Evolutionary conservation across 1,140 invertebrate genomes (phyloP).

Genomic region (Zaprionus kolodkinae): DNA sequence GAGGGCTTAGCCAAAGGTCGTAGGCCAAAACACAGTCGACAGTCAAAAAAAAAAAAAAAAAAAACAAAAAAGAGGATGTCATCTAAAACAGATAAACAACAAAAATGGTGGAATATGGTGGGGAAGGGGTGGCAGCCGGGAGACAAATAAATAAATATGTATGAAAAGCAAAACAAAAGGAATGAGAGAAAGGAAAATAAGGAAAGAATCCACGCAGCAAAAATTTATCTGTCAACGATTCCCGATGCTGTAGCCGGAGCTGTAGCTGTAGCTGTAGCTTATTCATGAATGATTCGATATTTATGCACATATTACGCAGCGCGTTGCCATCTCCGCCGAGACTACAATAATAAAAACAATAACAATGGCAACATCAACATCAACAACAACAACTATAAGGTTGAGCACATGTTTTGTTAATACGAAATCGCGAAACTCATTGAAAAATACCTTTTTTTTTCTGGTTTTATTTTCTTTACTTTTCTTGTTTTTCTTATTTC

Average conservation of each 20-base stretch:
- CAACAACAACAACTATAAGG: neutral
- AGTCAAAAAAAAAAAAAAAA: neutral
- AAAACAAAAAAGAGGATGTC: neutral
- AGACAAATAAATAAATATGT: constrained; percentile 6
- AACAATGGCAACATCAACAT: neutral
- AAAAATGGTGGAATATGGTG: constrained; percentile 5
- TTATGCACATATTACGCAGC: constrained; percentile 1
- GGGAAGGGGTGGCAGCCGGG: neutral
- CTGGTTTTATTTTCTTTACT: neutral
- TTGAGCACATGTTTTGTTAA: constrained; percentile 1
- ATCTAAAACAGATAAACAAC: constrained; percentile 39
- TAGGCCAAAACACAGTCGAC: constrained; percentile 35
- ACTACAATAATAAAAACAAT: neutral
- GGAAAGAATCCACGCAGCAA: constrained; percentile 5
- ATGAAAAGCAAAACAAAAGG: constrained; percentile 18
- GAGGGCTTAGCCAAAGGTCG: constrained; percentile 40
- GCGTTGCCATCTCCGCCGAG: neutral
- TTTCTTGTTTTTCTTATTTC: neutral
- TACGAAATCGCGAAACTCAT: neutral
- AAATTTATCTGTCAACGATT: constrained; percentile 15
- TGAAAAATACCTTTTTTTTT: constrained; percentile 7
- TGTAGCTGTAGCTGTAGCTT: neutral
- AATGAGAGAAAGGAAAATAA: neutral
- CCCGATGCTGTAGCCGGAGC: neutral
- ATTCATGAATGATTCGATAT: constrained; percentile 13